phyloP scores from a whole-genome alignment of 1,140 invertebrate species.

The Pseudomyrmex concolor region DNA sequence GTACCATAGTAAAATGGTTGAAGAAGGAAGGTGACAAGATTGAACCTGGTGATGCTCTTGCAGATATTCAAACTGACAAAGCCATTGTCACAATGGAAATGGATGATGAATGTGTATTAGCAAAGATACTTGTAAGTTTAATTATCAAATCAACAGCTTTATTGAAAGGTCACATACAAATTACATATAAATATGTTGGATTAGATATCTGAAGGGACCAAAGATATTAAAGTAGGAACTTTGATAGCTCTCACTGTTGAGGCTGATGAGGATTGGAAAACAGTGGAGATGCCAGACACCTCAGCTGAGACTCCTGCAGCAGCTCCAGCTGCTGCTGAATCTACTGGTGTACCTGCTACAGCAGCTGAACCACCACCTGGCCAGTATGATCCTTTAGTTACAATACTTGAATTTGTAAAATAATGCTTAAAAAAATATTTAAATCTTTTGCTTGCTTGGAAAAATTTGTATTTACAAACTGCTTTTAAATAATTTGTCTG shows the following conservation, averaged over 20 bases:
- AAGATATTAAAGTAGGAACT: constrained; percentile 87
- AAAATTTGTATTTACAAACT: not conserved
- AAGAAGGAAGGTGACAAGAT: constrained; percentile 96
- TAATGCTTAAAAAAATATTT: constrained; percentile 1
- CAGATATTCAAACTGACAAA: constrained; percentile 99
- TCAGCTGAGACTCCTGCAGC: constrained; percentile 43
- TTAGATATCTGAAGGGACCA: constrained; percentile 86
- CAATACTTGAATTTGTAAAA: not conserved
- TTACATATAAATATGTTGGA: not conserved
- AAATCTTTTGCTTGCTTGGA: not conserved
- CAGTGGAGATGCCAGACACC: constrained; percentile 84
- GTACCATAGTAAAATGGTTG: constrained; percentile 98
- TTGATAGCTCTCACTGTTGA: constrained; percentile 89
- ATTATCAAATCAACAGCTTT: not conserved
- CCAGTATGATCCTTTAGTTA: constrained; percentile 73
- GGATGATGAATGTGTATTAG: constrained; percentile 97
- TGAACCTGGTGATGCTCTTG: constrained; percentile 94
- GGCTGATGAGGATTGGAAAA: constrained; percentile 87
- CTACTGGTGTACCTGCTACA: constrained; percentile 17
- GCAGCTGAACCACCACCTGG: constrained; percentile 72
- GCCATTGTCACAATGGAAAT: constrained; percentile 99
- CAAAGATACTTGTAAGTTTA: constrained; percentile 91
- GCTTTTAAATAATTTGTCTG: not conserved
- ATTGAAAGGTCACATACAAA: not conserved
- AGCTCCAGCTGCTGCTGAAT: constrained; percentile 3